Conservation (phyloP, 2,888 invertebrate genomes). For the Sicus ferrugineus region DNA sequence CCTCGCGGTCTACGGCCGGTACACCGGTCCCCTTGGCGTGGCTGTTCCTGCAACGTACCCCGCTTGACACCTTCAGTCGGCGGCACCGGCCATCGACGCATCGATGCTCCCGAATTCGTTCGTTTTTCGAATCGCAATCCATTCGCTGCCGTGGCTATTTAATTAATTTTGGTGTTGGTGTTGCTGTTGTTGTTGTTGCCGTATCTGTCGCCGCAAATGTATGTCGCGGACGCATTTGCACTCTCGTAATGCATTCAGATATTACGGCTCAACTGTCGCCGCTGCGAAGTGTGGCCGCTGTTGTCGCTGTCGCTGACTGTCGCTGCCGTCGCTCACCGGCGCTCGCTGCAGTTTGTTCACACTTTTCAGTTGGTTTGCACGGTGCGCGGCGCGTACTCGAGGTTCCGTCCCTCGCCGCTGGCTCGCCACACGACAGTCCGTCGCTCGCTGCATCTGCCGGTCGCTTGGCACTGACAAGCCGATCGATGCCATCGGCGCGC, state of each 20-base stretch:
- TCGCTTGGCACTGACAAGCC: neutral
- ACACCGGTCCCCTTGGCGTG: too few relatives aligned
- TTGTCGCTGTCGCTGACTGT: conserved; percentile 2
- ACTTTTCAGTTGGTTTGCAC: conserved; percentile 15
- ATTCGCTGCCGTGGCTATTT: conserved; percentile 1
- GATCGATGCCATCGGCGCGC: neutral
- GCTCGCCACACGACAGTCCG: neutral
- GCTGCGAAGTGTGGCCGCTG: neutral
- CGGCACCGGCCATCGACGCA: too few relatives aligned
- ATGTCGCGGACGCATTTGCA: conserved; percentile 4
- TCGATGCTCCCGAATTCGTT: neutral
- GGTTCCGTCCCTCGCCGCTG: neutral
- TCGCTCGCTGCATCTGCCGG: neutral
- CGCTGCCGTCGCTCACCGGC: neutral
- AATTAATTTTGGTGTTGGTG: conserved; percentile 11
- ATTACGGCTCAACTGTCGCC: neutral
- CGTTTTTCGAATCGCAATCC: neutral
- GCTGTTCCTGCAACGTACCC: too few relatives aligned
- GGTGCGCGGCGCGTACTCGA: neutral
- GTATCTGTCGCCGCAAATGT: neutral
- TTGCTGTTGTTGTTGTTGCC: conserved; percentile 8
- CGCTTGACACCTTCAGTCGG: too few relatives aligned
- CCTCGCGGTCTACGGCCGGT: too few relatives aligned
- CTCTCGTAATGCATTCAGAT: neutral
- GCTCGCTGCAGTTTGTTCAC: neutral